Base-by-base conservation (phyloP, 2,888 invertebrate species). In the Drosophila setosimentum region DNA sequence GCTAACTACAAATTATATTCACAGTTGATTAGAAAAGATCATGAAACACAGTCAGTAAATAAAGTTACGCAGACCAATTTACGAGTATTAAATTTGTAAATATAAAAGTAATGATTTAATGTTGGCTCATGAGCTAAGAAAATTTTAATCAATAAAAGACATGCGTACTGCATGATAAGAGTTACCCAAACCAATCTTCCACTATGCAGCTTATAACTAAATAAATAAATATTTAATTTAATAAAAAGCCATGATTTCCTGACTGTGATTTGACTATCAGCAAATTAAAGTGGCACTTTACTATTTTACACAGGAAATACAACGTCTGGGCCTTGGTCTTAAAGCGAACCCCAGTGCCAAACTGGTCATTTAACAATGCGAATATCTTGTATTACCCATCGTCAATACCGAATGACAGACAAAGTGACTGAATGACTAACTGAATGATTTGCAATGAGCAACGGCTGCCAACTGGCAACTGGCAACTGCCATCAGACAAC, bases 371-470 rank as follows among this genome's bases (percentile, higher is more conserved):
- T 69, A 69, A 58, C 61, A 30, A 54, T 57, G 63, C 49, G 73
- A 65, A 61, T 73, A 72, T 73, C 61, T 68, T 50, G 49, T 55
- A 73, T 21, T 35, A 18, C 51, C 59, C 60, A 60, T 51, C 35
- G 29, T 35, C 29, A n/a, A 60, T 18, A 45, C 48, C 37, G 57
- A 60, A 27, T 54, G 63, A 51, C 51, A 27, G 57, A 53, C 62
- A 27, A 32, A 33, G 40, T 42, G 49, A 67, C 51, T 59, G 72
- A 54, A 40, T 68, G 75, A 50, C 48, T 62, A 63, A 51, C 67
- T 85, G 90, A 90, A 90, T 88, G 90, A 87, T 88, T 83, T 81
- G 82, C 85, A 73, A 74, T 61, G 74, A 66, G 63, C 69, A 67
- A 71, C 54, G 40, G 40, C 37, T 54, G 24, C 35, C 69, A 40